phyloP scores from a whole-genome alignment of 2,888 invertebrate genomes.

The Idaea straminata region DNA sequence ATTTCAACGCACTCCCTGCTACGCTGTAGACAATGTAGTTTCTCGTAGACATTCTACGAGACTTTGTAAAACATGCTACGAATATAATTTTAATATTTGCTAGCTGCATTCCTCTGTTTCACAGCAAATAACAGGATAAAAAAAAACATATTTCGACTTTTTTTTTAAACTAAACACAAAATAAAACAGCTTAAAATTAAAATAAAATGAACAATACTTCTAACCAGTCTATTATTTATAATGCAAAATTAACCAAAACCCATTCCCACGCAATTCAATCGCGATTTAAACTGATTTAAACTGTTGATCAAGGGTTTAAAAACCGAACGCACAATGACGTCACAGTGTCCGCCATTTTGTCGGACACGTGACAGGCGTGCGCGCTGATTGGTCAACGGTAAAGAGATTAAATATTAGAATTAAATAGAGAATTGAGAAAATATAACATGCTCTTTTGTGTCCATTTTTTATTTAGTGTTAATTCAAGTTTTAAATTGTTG shows the following conservation, averaged over 20 bases:
- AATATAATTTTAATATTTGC: neutral
- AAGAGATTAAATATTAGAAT: neutral
- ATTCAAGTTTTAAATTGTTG: too few species aligned
- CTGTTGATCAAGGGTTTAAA: neutral
- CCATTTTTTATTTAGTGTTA: too few species aligned
- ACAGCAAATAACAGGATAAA: too few species aligned
- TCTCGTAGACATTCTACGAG: neutral
- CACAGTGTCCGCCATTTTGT: neutral
- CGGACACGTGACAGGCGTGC: neutral
- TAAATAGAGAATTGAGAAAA: too few species aligned
- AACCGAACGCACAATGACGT: neutral
- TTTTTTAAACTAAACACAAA: too few species aligned
- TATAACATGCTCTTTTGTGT: too few species aligned
- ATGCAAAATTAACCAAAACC: neutral
- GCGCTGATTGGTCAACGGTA: neutral
- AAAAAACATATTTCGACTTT: too few species aligned
- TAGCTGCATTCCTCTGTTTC: too few species aligned
- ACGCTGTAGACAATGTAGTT: neutral
- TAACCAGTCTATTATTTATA: neutral
- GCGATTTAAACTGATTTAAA: neutral
- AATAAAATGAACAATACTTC: neutral
- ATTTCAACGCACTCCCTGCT: neutral
- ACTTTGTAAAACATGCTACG: neutral
- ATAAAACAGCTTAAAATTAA: neutral
- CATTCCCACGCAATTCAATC: neutral